Base-by-base conservation (phyloP, 2,888 invertebrate species). In the Callimorpha dominula region DNA sequence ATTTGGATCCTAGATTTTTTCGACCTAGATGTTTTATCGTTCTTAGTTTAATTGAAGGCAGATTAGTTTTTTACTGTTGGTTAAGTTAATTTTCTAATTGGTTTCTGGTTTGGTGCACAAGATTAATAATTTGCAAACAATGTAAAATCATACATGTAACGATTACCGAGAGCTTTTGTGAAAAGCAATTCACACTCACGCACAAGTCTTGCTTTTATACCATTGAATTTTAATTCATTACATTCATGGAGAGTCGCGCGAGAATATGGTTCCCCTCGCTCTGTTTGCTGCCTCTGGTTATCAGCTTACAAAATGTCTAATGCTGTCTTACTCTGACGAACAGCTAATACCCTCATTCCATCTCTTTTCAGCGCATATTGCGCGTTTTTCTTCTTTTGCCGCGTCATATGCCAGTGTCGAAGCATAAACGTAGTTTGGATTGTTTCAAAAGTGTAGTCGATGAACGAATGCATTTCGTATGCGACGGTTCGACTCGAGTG, bases 351-450 rank as follows among this genome's bases (percentile, higher is more conserved):
- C 88, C 90, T 93, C 90, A 84, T 82, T 82, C 90, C 86, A 88
- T 95, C 94, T 88, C 93, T 90, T 89, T 95, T 91, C 81, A 85
- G 86, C 94, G 92, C 91, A 92, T 92, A 93, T 93, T 94, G 94
- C 94, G 93, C 94, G 94, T 95, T 95, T 95, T 95, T 95, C 95
- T 95, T 94, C 93, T 95, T 94, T 95, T 95, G 93, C 92, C 95
- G 93, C 94, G 94, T 94, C 94, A 94, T 94, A 93, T 92, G 93
- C 90, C 90, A 91, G 91, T 92, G 91, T 90, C 88, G 90, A 91
- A 88, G 90, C 87, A 90, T 89, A 90, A 92, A 86, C 89, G 89
- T 88, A 89, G 90, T 89, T 90, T 86, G 86, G 83, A 88, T 88
- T 89, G 88, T 91, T 92, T 88, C 88, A 90, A 89, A 89, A 90